phyloP scores from a whole-genome alignment of 2,888 invertebrate species.

The Oscheius sp. region DNA sequence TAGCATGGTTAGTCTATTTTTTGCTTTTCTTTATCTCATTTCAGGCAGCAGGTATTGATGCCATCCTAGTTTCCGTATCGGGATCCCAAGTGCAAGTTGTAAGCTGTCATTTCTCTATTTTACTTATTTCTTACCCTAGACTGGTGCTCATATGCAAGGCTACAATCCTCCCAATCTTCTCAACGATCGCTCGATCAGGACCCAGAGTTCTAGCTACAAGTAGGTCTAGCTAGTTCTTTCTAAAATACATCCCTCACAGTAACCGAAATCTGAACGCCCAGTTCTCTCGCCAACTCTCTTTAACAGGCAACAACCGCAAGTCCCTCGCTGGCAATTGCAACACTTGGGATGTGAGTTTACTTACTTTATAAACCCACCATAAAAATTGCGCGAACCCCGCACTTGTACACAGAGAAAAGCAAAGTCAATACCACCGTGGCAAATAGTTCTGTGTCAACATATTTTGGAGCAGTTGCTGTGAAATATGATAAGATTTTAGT shows the following conservation, averaged over 20 bases:
- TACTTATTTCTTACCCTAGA: slow-evolving; percentile 5
- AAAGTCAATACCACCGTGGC: slow-evolving; percentile 25
- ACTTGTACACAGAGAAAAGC: slow-evolving; percentile 25
- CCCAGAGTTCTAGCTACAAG: slow-evolving; percentile 28
- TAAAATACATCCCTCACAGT: not conserved
- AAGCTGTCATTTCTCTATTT: not conserved
- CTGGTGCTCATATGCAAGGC: not conserved
- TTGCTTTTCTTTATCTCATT: not conserved
- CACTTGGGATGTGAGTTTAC: slow-evolving; percentile 32
- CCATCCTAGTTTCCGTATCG: slow-evolving; percentile 9
- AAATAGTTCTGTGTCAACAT: slow-evolving; percentile 29
- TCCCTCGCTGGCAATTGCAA: slow-evolving; percentile 21
- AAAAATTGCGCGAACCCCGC: slow-evolving; percentile 1
- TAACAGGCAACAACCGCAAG: slow-evolving; percentile 14
- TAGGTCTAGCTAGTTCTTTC: not conserved
- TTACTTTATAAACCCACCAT: not conserved
- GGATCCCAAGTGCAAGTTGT: slow-evolving; percentile 33
- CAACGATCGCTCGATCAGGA: slow-evolving; percentile 19
- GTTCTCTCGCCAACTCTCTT: slow-evolving; percentile 22
- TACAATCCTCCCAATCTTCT: slow-evolving; percentile 19
- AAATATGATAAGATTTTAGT: slow-evolving; percentile 18
- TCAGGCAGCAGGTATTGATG: slow-evolving; percentile 25
- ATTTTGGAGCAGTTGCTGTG: slow-evolving; percentile 3
- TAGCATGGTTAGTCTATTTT: slow-evolving; percentile 14
- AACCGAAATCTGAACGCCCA: slow-evolving; percentile 23